Evolutionary conservation across 2,888 invertebrate genomes (phyloP).

Genomic region (Netelia fuscicornis): DNA sequence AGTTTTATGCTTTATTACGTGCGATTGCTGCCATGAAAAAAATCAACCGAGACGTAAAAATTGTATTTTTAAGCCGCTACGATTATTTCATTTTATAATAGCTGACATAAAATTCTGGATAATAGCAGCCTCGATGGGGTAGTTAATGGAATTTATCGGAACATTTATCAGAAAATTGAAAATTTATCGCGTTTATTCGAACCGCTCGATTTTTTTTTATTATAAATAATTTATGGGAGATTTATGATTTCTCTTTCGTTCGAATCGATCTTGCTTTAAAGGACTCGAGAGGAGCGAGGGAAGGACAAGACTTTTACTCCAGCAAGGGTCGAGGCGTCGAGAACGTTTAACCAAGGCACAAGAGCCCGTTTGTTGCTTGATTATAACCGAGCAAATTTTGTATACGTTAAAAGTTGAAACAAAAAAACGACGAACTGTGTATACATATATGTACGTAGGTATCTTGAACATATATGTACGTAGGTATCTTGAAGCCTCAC

Average conservation of each 20-base stretch:
- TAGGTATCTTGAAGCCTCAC: background rate
- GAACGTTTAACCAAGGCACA: background rate
- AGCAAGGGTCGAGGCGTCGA: background rate
- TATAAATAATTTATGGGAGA: no score
- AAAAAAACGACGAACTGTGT: background rate
- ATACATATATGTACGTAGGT: background rate
- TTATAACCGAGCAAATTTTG: slow-evolving; percentile 17
- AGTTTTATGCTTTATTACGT: slow-evolving; percentile 74
- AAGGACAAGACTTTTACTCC: background rate
- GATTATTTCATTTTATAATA: slow-evolving; percentile 45
- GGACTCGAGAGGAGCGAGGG: background rate
- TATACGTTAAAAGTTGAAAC: background rate
- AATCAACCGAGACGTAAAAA: slow-evolving; percentile 51
- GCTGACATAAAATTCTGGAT: slow-evolving; percentile 2
- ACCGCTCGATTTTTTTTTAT: no score
- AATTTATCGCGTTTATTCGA: no score
- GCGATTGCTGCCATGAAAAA: slow-evolving; percentile 67
- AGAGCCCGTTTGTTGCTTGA: background rate
- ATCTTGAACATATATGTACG: background rate
- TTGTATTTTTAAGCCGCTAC: slow-evolving; percentile 18
- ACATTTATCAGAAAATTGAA: no score
- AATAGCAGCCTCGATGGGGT: background rate
- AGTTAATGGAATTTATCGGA: no score
- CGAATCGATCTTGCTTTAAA: background rate
- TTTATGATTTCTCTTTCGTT: no score